phyloP scores from a whole-genome alignment of 2,888 invertebrate genomes.

The Lucinisca nassula region DNA sequence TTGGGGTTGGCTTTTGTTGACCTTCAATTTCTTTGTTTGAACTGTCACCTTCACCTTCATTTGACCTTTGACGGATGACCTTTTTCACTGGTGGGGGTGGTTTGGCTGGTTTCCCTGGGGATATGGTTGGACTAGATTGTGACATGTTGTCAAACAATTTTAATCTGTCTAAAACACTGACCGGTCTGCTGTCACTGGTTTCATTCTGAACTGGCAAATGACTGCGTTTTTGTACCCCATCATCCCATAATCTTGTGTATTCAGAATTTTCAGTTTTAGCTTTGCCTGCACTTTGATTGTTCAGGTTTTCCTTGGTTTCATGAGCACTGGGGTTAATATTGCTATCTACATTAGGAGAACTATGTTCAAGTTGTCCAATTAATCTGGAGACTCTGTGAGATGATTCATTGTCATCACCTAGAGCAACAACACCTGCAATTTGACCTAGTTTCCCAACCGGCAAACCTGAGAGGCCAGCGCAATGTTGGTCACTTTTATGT shows the following conservation, averaged over 20 bases:
- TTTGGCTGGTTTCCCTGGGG: slow-evolving; percentile 33
- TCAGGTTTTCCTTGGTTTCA: background rate
- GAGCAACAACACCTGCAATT: slow-evolving; percentile 39
- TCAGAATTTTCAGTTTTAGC: slow-evolving; percentile 13
- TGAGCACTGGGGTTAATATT: background rate
- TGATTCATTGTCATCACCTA: background rate
- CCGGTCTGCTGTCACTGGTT: slow-evolving; percentile 42
- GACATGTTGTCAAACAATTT: slow-evolving; percentile 73
- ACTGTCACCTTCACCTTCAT: slow-evolving; percentile 7
- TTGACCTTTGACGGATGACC: slow-evolving; percentile 17
- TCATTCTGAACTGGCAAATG: slow-evolving; percentile 4
- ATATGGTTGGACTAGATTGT: background rate
- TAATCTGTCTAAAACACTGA: slow-evolving; percentile 72
- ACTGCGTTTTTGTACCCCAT: background rate
- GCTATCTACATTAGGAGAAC: background rate
- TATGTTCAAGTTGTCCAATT: slow-evolving; percentile 20
- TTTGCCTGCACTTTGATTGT: background rate
- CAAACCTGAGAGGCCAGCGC: slow-evolving; percentile 14
- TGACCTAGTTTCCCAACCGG: slow-evolving; percentile 42
- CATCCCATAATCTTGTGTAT: slow-evolving; percentile 31
- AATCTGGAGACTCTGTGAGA: slow-evolving; percentile 42
- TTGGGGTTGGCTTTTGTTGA: background rate
- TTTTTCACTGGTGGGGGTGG: slow-evolving; percentile 37
- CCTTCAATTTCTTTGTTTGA: background rate
- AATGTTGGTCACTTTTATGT: slow-evolving; percentile 24